Evolutionary conservation across 2,888 invertebrate genomes (phyloP), one percentile per base, ranked within the genome.

Genomic region (Acleris laterana): DNA sequence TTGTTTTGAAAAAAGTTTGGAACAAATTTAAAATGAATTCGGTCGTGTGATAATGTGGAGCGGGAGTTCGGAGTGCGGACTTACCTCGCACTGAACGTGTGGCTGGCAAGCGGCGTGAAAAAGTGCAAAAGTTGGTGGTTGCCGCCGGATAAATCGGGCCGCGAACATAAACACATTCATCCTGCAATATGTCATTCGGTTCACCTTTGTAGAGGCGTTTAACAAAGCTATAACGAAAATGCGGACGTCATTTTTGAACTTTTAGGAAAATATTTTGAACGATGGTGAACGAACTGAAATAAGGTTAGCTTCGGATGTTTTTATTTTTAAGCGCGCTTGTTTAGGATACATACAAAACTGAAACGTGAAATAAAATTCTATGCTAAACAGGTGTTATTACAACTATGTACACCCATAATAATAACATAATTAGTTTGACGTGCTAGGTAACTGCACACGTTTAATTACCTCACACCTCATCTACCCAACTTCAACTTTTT

Each of bases 91-190:
- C 85, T 82, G 85, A 81, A 83, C 87, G 87, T 90, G 92, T 83
- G 87, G 86, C 77, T 91, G 92, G 89, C 91, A 90, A 84, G 84
- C 86, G 78, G 79, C 68, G 81, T 91, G 89, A 92, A 90, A 89
- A 91, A 91, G 88, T 89, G 81, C 81, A 81, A 89, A 91, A 92
- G 90, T 92, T 92, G 80, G 81, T 80, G 77, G 77, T 76, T 75
- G 74, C 70, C 74, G 69, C 72, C 75, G 75, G 73, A 82, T 81
- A 84, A 80, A 83, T 79, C 75, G 75, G 74, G 72, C 73, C 72
- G 70, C 72, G 72, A 75, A 78, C 75, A 74, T 75, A 76, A 76
- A 74, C 74, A 75, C 71, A 72, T 77, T 74, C 73, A 74, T 71
- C 70, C 70, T 69, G 70, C 68, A 70, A 76, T 72, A 69, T 68